Evolutionary conservation across 2,797 vertebrate species (phyloP).

Genomic region (Microtus obscurus): DNA sequence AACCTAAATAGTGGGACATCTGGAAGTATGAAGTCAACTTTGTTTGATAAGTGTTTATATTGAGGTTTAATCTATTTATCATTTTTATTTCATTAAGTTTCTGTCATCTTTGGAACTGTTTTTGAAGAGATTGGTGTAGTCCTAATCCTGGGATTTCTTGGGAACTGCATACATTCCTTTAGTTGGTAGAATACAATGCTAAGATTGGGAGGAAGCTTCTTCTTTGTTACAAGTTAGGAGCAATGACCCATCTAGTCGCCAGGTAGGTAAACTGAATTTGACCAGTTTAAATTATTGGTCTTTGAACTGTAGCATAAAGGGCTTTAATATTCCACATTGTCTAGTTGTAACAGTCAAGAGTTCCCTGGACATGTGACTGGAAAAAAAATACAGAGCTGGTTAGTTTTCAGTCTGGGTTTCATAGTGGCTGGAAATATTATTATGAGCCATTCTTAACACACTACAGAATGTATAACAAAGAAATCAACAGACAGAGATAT

Average conservation of each 20-base stretch:
- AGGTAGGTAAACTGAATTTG: background rate
- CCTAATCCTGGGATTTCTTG: background rate
- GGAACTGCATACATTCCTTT: background rate
- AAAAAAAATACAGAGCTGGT: background rate
- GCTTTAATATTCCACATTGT: background rate
- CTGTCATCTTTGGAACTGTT: background rate
- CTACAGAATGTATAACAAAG: background rate
- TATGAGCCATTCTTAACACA: background rate
- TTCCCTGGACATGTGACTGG: accelerated
- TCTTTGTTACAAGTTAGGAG: background rate
- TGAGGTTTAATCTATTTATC: background rate
- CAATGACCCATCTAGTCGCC: background rate
- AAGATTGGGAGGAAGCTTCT: background rate
- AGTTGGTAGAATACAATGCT: background rate
- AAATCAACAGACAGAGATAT: accelerated
- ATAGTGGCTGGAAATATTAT: background rate
- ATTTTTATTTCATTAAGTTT: background rate
- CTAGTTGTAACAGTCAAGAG: background rate
- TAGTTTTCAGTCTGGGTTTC: background rate
- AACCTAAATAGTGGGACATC: background rate
- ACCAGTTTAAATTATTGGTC: background rate
- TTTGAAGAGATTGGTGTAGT: background rate
- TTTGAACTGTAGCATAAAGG: background rate
- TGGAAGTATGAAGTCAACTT: background rate
- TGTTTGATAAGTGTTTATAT: background rate